A percentile compares a stretch with the other conserved stretches of the same genome.
Conservation (phyloP, 2,797 vertebrate species). For the Enteromius trimaculatus region DNA sequence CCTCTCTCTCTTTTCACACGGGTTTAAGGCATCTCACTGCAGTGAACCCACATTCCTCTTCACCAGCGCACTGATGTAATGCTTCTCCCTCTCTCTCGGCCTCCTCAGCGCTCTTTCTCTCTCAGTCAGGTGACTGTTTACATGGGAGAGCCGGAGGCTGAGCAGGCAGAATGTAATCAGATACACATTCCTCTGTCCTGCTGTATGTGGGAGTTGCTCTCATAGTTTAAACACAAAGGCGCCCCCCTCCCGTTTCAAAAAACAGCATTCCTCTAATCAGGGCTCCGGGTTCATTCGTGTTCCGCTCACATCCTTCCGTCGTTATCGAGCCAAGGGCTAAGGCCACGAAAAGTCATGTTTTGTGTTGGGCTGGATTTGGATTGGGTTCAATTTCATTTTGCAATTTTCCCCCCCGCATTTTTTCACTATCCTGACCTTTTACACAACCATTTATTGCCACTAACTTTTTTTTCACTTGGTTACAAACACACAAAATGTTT, state of each 20-base stretch:
- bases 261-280: conserved; percentile 50
- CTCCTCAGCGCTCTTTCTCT: neutral
- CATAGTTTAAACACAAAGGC: conserved; percentile 51
- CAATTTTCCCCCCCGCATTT: neutral
- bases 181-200: conserved; percentile 49
- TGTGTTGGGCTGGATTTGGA: conserved; percentile 31
- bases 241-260: conserved; percentile 23
- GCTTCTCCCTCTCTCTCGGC: conserved; percentile 61
- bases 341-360: conserved; percentile 31
- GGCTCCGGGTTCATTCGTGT: conserved; percentile 52
- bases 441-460: conserved; percentile 16
- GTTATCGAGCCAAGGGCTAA: conserved; percentile 33
- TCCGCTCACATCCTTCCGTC: conserved; percentile 40
- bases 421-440: conserved; percentile 28
- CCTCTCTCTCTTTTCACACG: conserved; percentile 51
- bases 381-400: conserved; percentile 23
- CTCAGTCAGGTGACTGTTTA: conserved; percentile 71
- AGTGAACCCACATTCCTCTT: conserved; percentile 78
- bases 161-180: conserved; percentile 63
- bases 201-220: conserved; percentile 51
- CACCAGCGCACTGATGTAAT: conserved; percentile 77
- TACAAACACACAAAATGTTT: conserved; percentile 18
- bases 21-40: conserved; percentile 64
- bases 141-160: conserved; percentile 50
- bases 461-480: conserved; percentile 21